A percentile compares a stretch with the other conserved stretches of the same genome.
These are phyloP conservation scores for Pachyseris speciosa DNA, from an alignment of 64 coral and sea anemone species.

Conservation along the genomic window DNA sequence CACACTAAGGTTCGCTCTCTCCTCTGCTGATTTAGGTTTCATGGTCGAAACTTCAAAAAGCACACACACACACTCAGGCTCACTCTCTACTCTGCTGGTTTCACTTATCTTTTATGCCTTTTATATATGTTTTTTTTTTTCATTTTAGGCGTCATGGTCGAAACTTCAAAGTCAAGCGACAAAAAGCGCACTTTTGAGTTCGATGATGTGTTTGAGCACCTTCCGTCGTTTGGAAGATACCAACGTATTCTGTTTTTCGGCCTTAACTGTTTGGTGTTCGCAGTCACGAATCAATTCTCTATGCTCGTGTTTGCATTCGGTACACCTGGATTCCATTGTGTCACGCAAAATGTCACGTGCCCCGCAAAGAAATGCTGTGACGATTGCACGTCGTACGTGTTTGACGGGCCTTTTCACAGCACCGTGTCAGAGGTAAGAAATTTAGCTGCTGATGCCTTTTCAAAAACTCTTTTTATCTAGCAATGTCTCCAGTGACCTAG, in stretches of 20 bases:
- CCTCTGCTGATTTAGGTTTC: no score
- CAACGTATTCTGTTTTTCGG: slow-evolving; percentile 14
- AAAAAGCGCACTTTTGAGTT: not conserved
- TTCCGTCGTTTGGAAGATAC: slow-evolving; percentile 51
- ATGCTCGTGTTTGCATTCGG: slow-evolving; percentile 33
- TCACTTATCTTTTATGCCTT: not conserved
- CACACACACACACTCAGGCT: no score
- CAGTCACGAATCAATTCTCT: slow-evolving; percentile 15
- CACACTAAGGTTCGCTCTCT: no score
- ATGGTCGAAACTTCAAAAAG: no score
- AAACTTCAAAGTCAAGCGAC: not conserved
- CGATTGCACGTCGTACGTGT: slow-evolving; percentile 26
- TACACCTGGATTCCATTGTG: slow-evolving; percentile 44
- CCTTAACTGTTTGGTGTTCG: not conserved
- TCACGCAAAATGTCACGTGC: slow-evolving; percentile 55
- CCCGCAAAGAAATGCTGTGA: slow-evolving; percentile 45
- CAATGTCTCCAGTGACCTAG: no score
- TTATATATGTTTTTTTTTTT: not conserved
- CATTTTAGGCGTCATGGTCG: not conserved
- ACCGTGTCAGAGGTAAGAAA: slow-evolving; percentile 49
- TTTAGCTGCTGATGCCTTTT: no score
- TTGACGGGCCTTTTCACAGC: slow-evolving; percentile 32
- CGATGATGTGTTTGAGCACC: slow-evolving; percentile 39
- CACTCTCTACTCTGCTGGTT: not conserved
- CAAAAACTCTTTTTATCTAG: no score